Conservation (phyloP, 2,113 vertebrate genomes). For the Lophochroa leadbeateri region DNA sequence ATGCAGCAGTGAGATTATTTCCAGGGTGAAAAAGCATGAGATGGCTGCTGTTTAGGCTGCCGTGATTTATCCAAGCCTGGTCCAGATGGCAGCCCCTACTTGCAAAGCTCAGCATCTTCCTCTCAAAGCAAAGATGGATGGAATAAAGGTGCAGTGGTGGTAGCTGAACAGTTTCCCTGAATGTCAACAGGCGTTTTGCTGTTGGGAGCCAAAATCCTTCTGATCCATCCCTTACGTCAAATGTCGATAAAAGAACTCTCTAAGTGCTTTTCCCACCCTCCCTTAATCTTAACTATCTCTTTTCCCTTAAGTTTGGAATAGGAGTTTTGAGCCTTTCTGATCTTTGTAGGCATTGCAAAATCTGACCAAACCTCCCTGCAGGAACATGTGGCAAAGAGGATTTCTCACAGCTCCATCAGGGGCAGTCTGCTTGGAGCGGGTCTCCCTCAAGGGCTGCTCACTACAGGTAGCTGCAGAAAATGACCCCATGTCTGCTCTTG, state of each 20-base stretch:
- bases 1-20: not conserved
- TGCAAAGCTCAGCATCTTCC: not conserved
- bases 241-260: not conserved
- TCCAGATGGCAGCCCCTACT: not conserved
- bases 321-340: not conserved
- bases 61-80: not conserved
- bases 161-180: not conserved
- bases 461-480: not conserved
- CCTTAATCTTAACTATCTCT: not conserved
- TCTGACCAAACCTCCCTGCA: fast-evolving
- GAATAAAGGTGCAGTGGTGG: not conserved
- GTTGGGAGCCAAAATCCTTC: not conserved
- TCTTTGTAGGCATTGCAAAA: not conserved
- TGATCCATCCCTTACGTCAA: not conserved
- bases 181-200: not conserved
- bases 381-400: not conserved
- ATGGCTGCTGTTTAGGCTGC: not conserved
- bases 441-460: not conserved
- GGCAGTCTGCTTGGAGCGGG: fast-evolving
- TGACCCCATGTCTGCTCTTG: fast-evolving
- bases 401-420: fast-evolving
- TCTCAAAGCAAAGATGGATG: not conserved
- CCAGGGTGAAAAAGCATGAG: not conserved
- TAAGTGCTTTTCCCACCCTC: not conserved
- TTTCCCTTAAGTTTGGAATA: not conserved